Evolutionary conservation across 1,140 invertebrate genomes (phyloP), one percentile per base, ranked within the genome.

Genomic region (Drosophila repletoides): DNA sequence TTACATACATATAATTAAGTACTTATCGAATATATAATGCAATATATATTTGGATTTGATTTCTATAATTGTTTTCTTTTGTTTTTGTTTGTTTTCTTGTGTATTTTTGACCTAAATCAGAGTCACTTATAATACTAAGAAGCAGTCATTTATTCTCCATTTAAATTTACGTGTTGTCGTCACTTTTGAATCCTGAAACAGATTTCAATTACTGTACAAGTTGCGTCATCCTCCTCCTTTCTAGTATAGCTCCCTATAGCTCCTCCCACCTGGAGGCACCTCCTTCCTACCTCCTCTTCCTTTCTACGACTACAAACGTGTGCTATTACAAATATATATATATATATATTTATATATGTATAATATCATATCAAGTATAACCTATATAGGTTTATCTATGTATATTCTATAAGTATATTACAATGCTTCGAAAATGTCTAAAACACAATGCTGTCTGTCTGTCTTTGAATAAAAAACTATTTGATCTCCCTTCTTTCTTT

Each of bases 81-180:
- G 26, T 36, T 49, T 48, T 38, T 43, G 6, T 22, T 40, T 34
- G 7, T 29, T 14, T 36, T 21, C 31, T 26, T 21, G 28, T 17
- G 49, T 63, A 24, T 29, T 51, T 49, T 84, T 76, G 79, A 86
- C 80, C 76, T 86, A 86, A 86, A 86, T 86, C 81, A 86, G 80
- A 86, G 81, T 86, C 80, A 86, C 80, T 86, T 86, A 86, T 84
- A 80, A 86, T 45, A 86, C 80, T 86, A 86, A 86, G 80, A 86
- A 86, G 80, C 80, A 86, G 80, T 86, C 80, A 86, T 86, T 86
- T 86, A 86, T 86, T 86, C 80, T 86, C 80, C 80, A 86, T 86
- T 86, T 86, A 86, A 86, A 86, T 79, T 79, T 86, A 86, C 72
- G 75, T 80, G 69, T 73, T 86, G 79, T 84, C 80, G 75, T 86